Percentiles rank a stretch among this genome's conserved stretches.
Conservation (phyloP, 2,888 invertebrate species). For the Tiliacea aurago region DNA sequence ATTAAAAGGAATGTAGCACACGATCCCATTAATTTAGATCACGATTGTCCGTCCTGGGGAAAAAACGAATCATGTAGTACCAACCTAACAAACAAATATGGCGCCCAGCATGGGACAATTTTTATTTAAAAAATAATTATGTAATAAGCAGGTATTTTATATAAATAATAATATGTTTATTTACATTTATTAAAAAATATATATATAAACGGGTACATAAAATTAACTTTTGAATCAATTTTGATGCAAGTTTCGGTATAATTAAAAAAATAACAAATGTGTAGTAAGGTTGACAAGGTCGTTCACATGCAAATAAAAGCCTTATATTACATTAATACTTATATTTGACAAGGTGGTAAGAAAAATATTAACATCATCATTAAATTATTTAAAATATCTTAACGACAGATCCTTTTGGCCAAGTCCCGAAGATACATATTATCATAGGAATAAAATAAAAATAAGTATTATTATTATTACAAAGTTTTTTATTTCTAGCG, state of each 20-base stretch:
- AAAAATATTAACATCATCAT: conserved; percentile 48
- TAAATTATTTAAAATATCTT: conserved; percentile 16
- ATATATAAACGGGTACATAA: not conserved
- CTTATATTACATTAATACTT: conserved; percentile 49
- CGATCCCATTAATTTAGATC: conserved; percentile 28
- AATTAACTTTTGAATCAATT: conserved; percentile 34
- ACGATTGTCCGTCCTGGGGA: conserved; percentile 60
- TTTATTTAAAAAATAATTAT: not conserved
- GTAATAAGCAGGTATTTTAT: not conserved
- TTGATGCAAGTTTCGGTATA: conserved; percentile 50
- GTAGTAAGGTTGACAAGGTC: conserved; percentile 19
- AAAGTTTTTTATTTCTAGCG: conserved; percentile 28
- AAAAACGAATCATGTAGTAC: conserved; percentile 24
- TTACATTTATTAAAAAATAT: conserved; percentile 19
- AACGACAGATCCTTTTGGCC: conserved; percentile 6
- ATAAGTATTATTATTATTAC: conserved; percentile 38
- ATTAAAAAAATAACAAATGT: not conserved
- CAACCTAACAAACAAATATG: conserved; percentile 24
- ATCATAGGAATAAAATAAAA: conserved; percentile 24
- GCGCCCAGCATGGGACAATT: conserved; percentile 52
- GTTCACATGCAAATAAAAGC: conserved; percentile 54
- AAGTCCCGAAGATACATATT: conserved; percentile 17
- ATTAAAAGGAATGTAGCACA: conserved; percentile 49
- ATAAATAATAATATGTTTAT: conserved; percentile 5
- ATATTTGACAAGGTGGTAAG: conserved; percentile 57